Evolutionary conservation across 2,113 vertebrate species (phyloP).

Genomic region (Bubo blakistoni): DNA sequence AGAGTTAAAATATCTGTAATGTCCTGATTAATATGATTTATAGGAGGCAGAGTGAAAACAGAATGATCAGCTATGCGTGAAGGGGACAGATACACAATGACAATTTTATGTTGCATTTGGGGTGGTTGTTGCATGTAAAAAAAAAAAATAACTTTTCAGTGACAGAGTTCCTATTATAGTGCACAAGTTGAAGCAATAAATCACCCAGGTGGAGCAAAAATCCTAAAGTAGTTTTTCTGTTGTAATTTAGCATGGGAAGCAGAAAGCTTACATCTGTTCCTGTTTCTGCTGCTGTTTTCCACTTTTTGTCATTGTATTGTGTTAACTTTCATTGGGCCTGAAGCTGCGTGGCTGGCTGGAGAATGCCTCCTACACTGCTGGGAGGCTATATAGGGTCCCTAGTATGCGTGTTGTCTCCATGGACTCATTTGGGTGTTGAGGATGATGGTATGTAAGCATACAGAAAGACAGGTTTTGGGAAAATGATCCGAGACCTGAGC

Average conservation of each 20-base stretch:
- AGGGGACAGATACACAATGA: neutral
- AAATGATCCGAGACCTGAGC: neutral
- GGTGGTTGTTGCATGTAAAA: neutral
- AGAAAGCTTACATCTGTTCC: neutral
- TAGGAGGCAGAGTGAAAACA: neutral
- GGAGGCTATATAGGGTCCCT: neutral
- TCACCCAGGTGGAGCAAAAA: neutral
- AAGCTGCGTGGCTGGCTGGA: neutral
- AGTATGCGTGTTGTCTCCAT: fast-evolving
- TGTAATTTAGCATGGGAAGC: neutral
- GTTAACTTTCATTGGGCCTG: neutral
- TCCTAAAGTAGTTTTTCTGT: neutral
- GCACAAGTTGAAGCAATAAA: neutral
- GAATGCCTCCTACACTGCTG: neutral
- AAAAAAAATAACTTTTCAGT: neutral
- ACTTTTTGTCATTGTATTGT: neutral
- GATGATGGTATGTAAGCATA: neutral
- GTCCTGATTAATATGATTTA: neutral
- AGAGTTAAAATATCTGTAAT: neutral
- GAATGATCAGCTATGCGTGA: fast-evolving
- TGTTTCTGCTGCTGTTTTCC: neutral
- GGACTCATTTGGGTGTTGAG: neutral
- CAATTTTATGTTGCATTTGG: neutral
- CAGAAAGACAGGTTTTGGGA: neutral
- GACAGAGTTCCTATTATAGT: neutral